phyloP scores from a whole-genome alignment of 23 tunicate genomes.

The Phallusia fumigata region DNA sequence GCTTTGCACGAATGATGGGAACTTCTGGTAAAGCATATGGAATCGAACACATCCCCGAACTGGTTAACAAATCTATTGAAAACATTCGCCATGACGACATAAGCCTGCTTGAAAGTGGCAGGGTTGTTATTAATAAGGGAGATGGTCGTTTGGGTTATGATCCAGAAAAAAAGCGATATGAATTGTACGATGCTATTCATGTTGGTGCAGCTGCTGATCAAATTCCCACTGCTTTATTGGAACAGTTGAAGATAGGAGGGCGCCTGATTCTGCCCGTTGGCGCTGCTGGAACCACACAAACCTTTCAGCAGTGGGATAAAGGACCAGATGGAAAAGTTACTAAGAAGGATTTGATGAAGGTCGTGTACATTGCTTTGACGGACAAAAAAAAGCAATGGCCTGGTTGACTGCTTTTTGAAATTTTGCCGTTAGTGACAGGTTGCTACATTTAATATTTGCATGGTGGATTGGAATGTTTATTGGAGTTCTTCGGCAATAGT shows the following conservation, averaged over 20 bases:
- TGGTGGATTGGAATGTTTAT: too few species aligned
- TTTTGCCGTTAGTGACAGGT: too few species aligned
- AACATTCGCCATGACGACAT: slow-evolving; percentile 71
- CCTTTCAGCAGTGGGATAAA: slow-evolving; percentile 93
- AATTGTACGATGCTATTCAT: slow-evolving; percentile 93
- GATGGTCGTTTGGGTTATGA: slow-evolving; percentile 92
- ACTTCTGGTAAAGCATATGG: slow-evolving; percentile 71
- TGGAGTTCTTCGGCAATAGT: too few species aligned
- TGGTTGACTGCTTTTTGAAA: slow-evolving; percentile 10
- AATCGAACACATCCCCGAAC: slow-evolving; percentile 86
- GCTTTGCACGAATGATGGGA: slow-evolving; percentile 97
- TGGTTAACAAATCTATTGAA: slow-evolving; percentile 73
- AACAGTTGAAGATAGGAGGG: slow-evolving; percentile 81
- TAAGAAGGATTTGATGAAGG: slow-evolving; percentile 73
- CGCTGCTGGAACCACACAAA: slow-evolving; percentile 77
- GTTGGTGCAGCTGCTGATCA: slow-evolving; percentile 97
- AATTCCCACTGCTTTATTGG: slow-evolving; percentile 62
- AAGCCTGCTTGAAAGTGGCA: slow-evolving; percentile 35
- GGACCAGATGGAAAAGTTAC: slow-evolving; percentile 50
- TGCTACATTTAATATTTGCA: too few species aligned
- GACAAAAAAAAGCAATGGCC: slow-evolving; percentile 89
- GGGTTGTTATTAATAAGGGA: slow-evolving; percentile 55
- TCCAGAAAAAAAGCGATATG: slow-evolving; percentile 51
- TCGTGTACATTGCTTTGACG: slow-evolving; percentile 90
- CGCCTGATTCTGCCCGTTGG: slow-evolving; percentile 89